A percentile compares a stretch with the other conserved stretches of the same genome.
Conservation (phyloP, 2,797 vertebrate species). For the Pseudomugil gertrudae region DNA sequence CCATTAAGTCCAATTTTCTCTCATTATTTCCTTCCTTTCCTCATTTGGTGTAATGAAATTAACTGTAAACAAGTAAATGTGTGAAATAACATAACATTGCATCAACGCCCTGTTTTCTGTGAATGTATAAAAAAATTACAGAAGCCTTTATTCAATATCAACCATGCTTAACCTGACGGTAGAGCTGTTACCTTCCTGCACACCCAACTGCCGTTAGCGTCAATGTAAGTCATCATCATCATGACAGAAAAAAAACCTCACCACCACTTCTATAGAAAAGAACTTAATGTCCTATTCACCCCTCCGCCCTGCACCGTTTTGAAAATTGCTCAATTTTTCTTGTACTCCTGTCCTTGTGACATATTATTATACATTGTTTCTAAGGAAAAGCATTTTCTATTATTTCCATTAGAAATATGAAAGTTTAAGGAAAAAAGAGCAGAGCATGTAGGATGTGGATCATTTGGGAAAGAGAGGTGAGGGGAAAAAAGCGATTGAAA, state of each 20-base stretch:
- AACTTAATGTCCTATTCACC: slow-evolving; percentile 98
- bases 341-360: slow-evolving; percentile 78
- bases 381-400: slow-evolving; percentile 89
- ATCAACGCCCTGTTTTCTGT: slow-evolving; percentile 84
- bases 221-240: slow-evolving; percentile 88
- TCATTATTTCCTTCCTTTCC: neutral
- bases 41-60: neutral
- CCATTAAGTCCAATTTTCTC: neutral
- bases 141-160: slow-evolving; percentile 85
- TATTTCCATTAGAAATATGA: slow-evolving; percentile 93
- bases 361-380: slow-evolving; percentile 99
- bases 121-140: slow-evolving; percentile 89
- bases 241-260: slow-evolving; percentile 88
- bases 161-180: slow-evolving; percentile 89
- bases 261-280: slow-evolving; percentile 92
- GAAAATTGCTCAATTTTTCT: slow-evolving; percentile 97
- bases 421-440: slow-evolving; percentile 81
- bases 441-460: slow-evolving; percentile 71
- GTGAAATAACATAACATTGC: slow-evolving; percentile 75
- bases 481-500: slow-evolving; percentile 86
- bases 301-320: slow-evolving; percentile 81
- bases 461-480: slow-evolving; percentile 80
- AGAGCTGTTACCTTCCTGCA: slow-evolving; percentile 89
- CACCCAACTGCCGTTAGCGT: slow-evolving; percentile 88
- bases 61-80: slow-evolving; percentile 41